phyloP scores from a whole-genome alignment of 2,888 invertebrate genomes.

The Pyralis farinalis region DNA sequence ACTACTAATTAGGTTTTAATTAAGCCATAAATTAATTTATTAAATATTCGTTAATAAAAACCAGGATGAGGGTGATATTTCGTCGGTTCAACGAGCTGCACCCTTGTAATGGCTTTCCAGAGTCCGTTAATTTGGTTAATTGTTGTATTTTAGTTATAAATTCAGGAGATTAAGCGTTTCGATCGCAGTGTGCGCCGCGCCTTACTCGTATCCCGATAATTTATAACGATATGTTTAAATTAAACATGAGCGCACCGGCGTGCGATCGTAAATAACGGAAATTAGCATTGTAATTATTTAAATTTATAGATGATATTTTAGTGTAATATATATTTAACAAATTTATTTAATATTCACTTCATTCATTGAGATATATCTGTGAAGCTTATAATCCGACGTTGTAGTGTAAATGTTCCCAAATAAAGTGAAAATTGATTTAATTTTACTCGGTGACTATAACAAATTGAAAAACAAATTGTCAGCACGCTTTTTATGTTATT shows the following conservation, averaged over 20 bases:
- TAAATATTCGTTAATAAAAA: conserved; percentile 64
- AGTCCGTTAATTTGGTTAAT: conserved; percentile 58
- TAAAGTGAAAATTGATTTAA: too few species aligned
- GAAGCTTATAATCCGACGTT: too few species aligned
- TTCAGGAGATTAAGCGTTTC: conserved; percentile 50
- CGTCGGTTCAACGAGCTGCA: conserved; percentile 35
- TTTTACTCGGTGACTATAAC: too few species aligned
- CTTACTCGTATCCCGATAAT: conserved; percentile 23
- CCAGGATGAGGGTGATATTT: conserved; percentile 44
- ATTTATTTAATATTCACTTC: neutral
- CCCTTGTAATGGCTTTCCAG: conserved; percentile 43
- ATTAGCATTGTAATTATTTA: conserved; percentile 4
- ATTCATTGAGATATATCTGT: too few species aligned
- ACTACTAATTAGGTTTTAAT: conserved; percentile 65
- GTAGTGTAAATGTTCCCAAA: too few species aligned
- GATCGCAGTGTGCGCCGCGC: conserved; percentile 22
- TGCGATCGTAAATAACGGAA: conserved; percentile 5
- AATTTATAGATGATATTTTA: conserved; percentile 4
- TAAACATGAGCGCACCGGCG: conserved; percentile 7
- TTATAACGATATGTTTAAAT: conserved; percentile 22
- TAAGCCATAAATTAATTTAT: conserved; percentile 71
- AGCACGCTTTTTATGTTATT: too few species aligned
- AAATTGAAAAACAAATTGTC: too few species aligned
- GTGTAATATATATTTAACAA: neutral
- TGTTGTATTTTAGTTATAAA: conserved; percentile 62